Conservation (phyloP, 2,113 vertebrate genomes). For the Tor tambroides region DNA sequence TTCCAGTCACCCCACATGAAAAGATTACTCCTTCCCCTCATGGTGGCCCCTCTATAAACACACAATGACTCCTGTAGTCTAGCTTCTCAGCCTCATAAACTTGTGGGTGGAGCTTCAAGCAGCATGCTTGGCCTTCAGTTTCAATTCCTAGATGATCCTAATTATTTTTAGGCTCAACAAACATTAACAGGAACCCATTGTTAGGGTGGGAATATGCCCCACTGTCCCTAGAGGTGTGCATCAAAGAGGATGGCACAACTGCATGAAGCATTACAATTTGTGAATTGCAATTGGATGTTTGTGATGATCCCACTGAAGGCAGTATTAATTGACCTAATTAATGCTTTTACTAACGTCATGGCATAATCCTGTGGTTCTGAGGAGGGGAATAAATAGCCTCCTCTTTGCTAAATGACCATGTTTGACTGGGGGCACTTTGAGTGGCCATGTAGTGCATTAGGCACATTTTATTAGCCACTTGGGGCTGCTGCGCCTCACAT, state of each 20-base stretch:
- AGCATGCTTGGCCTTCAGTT: conserved; percentile 29
- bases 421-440: conserved; percentile 11
- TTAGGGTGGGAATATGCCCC: conserved; percentile 49
- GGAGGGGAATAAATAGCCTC: conserved; percentile 31
- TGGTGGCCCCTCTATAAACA: conserved; percentile 64
- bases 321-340: conserved; percentile 50
- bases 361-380: neutral
- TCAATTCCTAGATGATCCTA: conserved; percentile 56
- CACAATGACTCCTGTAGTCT: conserved; percentile 46
- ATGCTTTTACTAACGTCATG: conserved; percentile 50
- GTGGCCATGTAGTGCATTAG: conserved; percentile 29
- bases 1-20: conserved; percentile 42
- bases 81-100: neutral
- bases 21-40: conserved; percentile 34
- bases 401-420: neutral
- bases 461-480: conserved; percentile 39
- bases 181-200: conserved; percentile 57
- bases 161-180: conserved; percentile 58
- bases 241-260: conserved; percentile 31
- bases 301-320: conserved; percentile 42
- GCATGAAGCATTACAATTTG: conserved; percentile 28
- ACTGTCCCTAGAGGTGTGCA: conserved; percentile 40
- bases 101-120: conserved; percentile 6
- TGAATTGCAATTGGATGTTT: conserved; percentile 45
- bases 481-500: neutral